Evolutionary conservation across 1,140 invertebrate genomes (phyloP).

Genomic region (Polypedilum vanderplanki): DNA sequence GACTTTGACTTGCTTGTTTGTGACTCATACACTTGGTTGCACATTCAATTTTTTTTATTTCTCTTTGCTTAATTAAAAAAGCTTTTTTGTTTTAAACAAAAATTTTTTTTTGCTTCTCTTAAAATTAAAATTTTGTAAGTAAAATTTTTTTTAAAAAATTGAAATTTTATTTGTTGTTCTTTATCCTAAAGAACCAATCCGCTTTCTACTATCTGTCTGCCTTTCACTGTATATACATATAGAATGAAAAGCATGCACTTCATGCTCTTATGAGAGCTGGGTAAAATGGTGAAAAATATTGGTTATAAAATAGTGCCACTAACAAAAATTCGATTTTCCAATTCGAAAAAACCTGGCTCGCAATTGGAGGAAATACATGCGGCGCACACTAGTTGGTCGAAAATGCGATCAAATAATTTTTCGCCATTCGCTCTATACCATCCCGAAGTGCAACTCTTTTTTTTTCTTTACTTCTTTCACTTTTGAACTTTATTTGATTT

Average conservation of each 20-base stretch:
- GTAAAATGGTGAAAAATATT: slow-evolving; percentile 29
- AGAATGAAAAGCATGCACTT: not conserved
- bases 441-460: not conserved
- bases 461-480: no score
- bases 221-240: not conserved
- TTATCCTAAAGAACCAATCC: no score
- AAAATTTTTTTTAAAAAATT: no score
- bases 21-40: not conserved
- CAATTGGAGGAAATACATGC: slow-evolving; percentile 23
- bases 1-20: not conserved
- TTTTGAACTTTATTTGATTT: no score
- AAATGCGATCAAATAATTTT: slow-evolving; percentile 16
- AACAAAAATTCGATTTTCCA: slow-evolving; percentile 25
- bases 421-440: not conserved
- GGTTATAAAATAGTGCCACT: slow-evolving; percentile 25
- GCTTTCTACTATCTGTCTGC: no score
- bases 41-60: not conserved
- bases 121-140: no score
- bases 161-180: no score
- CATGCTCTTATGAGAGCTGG: not conserved
- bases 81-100: not conserved
- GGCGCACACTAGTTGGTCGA: slow-evolving; percentile 18
- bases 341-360: slow-evolving; percentile 22
- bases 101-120: no score
- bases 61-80: not conserved